These are phyloP conservation scores for Syrmaticus mikado DNA, from an alignment of 2,113 vertebrate genomes.

Conservation along the genomic window DNA sequence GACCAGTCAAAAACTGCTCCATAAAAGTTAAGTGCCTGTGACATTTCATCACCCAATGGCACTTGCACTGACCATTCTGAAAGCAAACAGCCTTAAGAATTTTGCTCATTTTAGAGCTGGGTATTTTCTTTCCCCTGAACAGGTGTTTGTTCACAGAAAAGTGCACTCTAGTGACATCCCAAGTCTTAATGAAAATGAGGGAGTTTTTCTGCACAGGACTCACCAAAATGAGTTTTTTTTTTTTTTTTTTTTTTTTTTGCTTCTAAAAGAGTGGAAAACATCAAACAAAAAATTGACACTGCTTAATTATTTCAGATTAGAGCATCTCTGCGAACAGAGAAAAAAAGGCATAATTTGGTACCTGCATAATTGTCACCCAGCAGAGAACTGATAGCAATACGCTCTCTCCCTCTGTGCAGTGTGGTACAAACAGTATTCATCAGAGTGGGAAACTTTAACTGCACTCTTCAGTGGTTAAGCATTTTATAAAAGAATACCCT, in stretches of 20 bases:
- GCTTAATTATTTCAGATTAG: not conserved
- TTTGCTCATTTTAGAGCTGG: slow-evolving; percentile 40
- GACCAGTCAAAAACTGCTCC: slow-evolving; percentile 34
- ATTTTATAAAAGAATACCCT: not conserved
- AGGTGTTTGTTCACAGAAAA: slow-evolving; percentile 34
- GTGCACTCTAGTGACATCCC: not conserved
- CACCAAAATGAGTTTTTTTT: not conserved
- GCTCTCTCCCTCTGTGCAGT: fast-evolving
- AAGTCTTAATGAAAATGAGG: not conserved
- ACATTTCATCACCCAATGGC: slow-evolving; percentile 19
- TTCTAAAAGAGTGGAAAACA: not conserved
- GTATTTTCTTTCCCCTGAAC: slow-evolving; percentile 40
- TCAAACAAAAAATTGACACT: not conserved
- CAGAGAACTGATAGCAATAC: not conserved
- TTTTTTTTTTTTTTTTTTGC: too few relatives aligned
- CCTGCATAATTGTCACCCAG: not conserved
- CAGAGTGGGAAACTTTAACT: not conserved
- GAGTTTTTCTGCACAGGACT: not conserved
- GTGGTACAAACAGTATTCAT: not conserved
- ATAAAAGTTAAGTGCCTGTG: slow-evolving; percentile 60
- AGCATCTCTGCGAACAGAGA: not conserved
- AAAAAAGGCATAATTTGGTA: not conserved
- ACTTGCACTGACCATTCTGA: not conserved
- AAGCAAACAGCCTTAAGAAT: slow-evolving; percentile 47
- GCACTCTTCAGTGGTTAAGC: not conserved